Percentiles rank a stretch among this genome's conserved stretches.
Evolutionary conservation across 2,888 invertebrate genomes (phyloP).

Genomic region (Anaspis maculata): DNA sequence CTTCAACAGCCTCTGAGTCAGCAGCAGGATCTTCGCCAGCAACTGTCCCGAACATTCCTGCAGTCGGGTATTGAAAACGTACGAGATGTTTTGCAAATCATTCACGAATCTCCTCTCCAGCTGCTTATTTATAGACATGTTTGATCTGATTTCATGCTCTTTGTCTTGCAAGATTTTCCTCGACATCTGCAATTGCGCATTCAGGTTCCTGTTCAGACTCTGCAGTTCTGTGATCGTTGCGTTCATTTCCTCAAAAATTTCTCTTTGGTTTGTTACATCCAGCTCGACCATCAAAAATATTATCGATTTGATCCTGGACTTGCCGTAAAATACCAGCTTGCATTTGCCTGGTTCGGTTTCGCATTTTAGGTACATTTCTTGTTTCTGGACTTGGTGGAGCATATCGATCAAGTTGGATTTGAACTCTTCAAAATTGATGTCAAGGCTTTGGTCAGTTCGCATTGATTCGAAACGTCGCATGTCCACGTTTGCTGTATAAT

Average conservation of each 20-base stretch:
- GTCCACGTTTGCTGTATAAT: constrained; percentile 33
- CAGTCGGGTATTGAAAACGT: constrained; percentile 7
- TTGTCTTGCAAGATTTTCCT: constrained; percentile 19
- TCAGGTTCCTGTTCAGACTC: constrained; percentile 19
- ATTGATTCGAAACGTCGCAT: constrained; percentile 31
- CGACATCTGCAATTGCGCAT: constrained; percentile 23
- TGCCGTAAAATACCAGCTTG: constrained; percentile 35
- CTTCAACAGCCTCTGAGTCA: constrained; percentile 23
- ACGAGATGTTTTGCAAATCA: constrained; percentile 9
- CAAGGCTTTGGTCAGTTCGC: constrained; percentile 33
- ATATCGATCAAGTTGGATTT: constrained; percentile 35
- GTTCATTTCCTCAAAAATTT: constrained; percentile 36
- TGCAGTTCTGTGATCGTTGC: constrained; percentile 28
- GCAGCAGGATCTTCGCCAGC: constrained; percentile 13
- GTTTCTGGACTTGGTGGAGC: constrained; percentile 27
- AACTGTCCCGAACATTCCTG: constrained; percentile 12
- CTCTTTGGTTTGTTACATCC: constrained; percentile 32
- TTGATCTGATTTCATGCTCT: constrained; percentile 5
- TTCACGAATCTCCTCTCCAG: constrained; percentile 5
- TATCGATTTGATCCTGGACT: constrained; percentile 35
- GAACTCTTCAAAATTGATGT: constrained; percentile 37
- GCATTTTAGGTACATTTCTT: constrained; percentile 33
- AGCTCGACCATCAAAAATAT: constrained; percentile 36
- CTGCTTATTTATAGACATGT: constrained; percentile 1
- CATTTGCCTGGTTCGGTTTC: constrained; percentile 25